Conservation (phyloP, 2,888 invertebrate species). For the Venusia cambrica region DNA sequence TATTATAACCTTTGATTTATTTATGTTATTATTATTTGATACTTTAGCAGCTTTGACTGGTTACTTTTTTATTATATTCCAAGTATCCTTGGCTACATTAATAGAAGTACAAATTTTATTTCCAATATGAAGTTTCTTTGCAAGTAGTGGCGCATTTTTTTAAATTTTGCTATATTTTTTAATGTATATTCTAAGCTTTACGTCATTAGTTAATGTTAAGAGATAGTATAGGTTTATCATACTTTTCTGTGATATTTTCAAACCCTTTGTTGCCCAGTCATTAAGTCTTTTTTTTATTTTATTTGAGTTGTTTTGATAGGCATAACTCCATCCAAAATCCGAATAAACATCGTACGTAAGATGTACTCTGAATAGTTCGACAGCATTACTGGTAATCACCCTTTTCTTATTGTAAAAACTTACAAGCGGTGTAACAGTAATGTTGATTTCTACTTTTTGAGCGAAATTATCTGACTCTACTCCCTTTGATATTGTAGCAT, state of each 20-base stretch:
- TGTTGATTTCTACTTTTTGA: background rate
- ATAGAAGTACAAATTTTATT: too few relatives aligned
- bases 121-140: too few relatives aligned
- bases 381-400: background rate
- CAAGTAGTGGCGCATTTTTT: too few relatives aligned
- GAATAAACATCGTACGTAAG: background rate
- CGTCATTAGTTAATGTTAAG: conserved; percentile 1
- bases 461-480: conserved; percentile 3
- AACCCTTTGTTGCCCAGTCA: conserved; percentile 1
- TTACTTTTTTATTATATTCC: too few relatives aligned
- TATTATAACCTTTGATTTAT: too few relatives aligned
- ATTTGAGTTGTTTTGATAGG: background rate
- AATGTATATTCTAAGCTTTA: background rate
- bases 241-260: background rate
- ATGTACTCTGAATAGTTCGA: background rate
- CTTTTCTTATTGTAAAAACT: background rate
- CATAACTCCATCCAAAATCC: background rate
- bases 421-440: too few relatives aligned
- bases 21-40: too few relatives aligned
- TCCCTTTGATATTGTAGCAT: background rate
- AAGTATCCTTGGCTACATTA: too few relatives aligned
- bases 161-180: conserved; percentile 1
- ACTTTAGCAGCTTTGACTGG: too few relatives aligned
- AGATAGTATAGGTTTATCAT: conserved; percentile 1
- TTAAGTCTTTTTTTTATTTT: background rate